These are phyloP conservation scores for Tyria jacobaeae DNA, from an alignment of 2,888 invertebrate genomes.

Conservation along the genomic window DNA sequence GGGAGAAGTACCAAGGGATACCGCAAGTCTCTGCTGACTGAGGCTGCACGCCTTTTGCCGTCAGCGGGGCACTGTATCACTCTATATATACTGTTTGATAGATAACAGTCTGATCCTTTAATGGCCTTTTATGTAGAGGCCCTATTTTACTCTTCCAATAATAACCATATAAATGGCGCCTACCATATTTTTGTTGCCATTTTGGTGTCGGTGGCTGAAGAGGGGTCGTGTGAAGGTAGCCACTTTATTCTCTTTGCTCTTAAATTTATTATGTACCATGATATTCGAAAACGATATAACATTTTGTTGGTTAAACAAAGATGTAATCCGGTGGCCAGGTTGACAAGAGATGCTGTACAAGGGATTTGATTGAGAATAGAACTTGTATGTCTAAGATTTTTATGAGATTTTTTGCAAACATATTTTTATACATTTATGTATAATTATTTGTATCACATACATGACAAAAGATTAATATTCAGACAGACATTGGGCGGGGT, in stretches of 20 bases:
- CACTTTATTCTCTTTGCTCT: conserved; percentile 30
- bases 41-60: no score
- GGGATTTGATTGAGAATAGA: background rate
- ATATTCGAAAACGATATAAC: conserved; percentile 29
- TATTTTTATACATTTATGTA: background rate
- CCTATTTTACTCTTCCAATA: no score
- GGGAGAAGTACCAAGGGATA: no score
- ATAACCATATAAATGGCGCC: no score
- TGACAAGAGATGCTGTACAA: conserved; percentile 5
- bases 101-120: no score
- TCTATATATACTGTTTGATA: no score
- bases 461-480: no score
- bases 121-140: no score
- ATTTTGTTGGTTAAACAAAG: background rate
- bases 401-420: background rate
- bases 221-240: conserved; percentile 42
- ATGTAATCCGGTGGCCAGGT: conserved; percentile 3
- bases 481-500: no score
- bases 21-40: no score
- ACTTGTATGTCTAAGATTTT: background rate
- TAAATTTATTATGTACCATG: conserved; percentile 40
- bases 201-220: conserved; percentile 25
- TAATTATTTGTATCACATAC: no score
- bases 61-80: no score
- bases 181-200: conserved; percentile 30